These are phyloP conservation scores for Macaria notata DNA, from an alignment of 2,888 invertebrate genomes.

Conservation along the genomic window DNA sequence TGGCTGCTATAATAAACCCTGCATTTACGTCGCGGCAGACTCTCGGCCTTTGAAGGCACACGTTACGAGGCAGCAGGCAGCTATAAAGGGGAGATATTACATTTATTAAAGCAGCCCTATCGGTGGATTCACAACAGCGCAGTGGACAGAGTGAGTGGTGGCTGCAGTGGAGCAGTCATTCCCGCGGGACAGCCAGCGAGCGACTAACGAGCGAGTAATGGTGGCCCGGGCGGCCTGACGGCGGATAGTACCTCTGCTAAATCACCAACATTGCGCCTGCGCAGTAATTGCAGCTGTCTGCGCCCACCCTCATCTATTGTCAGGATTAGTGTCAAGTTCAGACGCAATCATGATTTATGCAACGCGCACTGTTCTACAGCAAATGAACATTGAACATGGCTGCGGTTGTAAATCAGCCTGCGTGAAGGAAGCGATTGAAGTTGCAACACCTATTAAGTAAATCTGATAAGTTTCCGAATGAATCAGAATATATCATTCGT, in stretches of 20 bases:
- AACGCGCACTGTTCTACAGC: not conserved
- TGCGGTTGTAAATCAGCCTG: too few species aligned
- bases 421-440: too few species aligned
- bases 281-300: slow-evolving; percentile 22
- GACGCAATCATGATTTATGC: slow-evolving; percentile 18
- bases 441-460: too few species aligned
- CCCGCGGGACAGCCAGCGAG: too few species aligned
- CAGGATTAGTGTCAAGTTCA: slow-evolving; percentile 41
- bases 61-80: slow-evolving; percentile 2
- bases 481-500: too few species aligned
- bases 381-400: not conserved
- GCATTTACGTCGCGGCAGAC: not conserved
- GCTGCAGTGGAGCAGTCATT: too few species aligned
- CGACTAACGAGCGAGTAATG: too few species aligned
- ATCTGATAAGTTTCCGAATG: too few species aligned
- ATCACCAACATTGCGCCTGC: slow-evolving; percentile 26
- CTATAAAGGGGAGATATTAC: not conserved
- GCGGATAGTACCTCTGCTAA: too few species aligned
- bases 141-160: too few species aligned
- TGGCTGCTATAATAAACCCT: not conserved
- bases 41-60: not conserved
- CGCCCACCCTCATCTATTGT: slow-evolving; percentile 36
- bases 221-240: too few species aligned
- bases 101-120: not conserved
- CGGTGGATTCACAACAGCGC: not conserved